Evolutionary conservation across 2,888 invertebrate genomes (phyloP).

Genomic region (Scaeva pyrastri): DNA sequence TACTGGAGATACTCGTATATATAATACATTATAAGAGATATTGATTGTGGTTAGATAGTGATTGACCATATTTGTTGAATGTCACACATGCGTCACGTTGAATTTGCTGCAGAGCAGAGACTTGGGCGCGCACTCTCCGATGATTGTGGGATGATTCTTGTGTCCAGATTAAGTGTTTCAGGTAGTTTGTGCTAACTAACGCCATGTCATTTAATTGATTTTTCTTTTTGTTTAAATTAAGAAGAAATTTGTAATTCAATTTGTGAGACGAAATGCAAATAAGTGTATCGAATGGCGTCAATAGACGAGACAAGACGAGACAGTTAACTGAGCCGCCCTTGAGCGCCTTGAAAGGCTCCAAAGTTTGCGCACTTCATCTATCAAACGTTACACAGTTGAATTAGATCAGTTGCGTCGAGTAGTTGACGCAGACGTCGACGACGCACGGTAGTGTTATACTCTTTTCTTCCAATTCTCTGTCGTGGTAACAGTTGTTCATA

Average conservation of each 20-base stretch:
- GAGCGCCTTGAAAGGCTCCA: background rate
- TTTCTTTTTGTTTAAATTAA: conserved; percentile 11
- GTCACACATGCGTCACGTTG: conserved; percentile 61
- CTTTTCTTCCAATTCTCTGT: background rate
- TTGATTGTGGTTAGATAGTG: conserved; percentile 47
- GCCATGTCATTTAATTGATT: conserved; percentile 17
- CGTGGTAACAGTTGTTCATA: conserved; percentile 66
- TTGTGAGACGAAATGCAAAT: conserved; percentile 51
- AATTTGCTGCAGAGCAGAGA: background rate
- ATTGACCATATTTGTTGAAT: conserved; percentile 60
- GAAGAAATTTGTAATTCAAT: conserved; percentile 45
- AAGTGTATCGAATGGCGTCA: conserved; percentile 37
- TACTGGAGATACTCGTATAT: conserved; percentile 13
- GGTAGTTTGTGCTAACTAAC: conserved; percentile 61
- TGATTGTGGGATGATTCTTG: conserved; percentile 66
- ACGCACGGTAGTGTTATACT: conserved; percentile 9
- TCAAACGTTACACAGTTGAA: conserved; percentile 39
- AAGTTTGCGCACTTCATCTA: conserved; percentile 9
- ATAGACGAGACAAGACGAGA: conserved; percentile 35
- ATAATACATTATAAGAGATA: too few relatives aligned
- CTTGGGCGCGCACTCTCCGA: conserved; percentile 41
- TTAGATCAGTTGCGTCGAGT: conserved; percentile 51
- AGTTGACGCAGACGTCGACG: conserved; percentile 16
- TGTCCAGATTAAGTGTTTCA: conserved; percentile 71
- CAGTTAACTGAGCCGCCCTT: conserved; percentile 68